Evolutionary conservation across 2,888 invertebrate species (phyloP), one percentile per base, ranked within the genome.

Genomic region (Macrophya alboannulata): DNA sequence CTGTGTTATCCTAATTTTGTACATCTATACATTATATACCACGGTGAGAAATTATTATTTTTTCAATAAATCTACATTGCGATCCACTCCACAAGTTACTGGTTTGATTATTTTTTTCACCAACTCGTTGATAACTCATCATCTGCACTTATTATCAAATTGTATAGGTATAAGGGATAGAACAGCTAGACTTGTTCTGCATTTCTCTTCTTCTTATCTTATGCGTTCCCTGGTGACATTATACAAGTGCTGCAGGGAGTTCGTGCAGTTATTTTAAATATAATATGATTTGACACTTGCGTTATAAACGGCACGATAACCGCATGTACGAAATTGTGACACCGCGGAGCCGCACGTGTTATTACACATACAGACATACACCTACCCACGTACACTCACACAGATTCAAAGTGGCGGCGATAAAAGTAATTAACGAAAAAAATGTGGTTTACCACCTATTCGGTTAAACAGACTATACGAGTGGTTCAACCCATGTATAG

Each of bases 351-450:
- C 43, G 37, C 45, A 21, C 45, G 72, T 74, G 43, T 4, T 74
- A 45, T 74, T 10, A 74, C 43, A 74, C 15, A 21, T 4, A 31
- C 31, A n/a, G n/a, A 68, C 31, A 68, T 31, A 37, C 65, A 68
- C 65, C 1, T 0, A 37, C 3, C 6, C 72, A 8, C 45, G 21
- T 31, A 71, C n/a, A 21, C 72, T 21, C 43, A 6, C 40, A 40
- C 12, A 10, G 43, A 15, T 21, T 45, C 12, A 74, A 45, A 25
- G 72, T 74, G 72, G 17, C 21, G 45, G 45, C 45, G 45, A 74
- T 74, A 74, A 74, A 74, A 74, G 72, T 74, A 74, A 74, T 74
- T 74, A 74, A 74, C 72, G 45, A 45, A 45, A 25, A 68, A 68
- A 68, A 68, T 71, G 12, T 74, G 72, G 43, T 45, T 43, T 74